These are phyloP conservation scores for Sceliomorpha sp. DNA, from an alignment of 2,888 invertebrate genomes.

Conservation along the genomic window DNA sequence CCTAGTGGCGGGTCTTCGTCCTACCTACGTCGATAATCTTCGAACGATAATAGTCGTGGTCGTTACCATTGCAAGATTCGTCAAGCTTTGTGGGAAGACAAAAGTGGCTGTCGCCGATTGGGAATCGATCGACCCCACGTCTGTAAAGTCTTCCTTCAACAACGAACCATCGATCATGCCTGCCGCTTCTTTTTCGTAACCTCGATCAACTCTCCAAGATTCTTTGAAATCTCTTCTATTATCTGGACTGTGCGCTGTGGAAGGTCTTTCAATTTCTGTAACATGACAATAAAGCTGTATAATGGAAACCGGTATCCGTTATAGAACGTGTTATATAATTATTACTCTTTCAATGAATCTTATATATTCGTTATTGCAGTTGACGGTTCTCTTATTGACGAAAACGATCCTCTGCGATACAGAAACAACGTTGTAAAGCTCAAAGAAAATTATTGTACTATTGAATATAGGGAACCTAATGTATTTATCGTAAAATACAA, in stretches of 20 bases:
- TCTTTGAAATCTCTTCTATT: slow-evolving; percentile 72
- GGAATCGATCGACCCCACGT: slow-evolving; percentile 69
- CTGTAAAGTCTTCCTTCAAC: slow-evolving; percentile 65
- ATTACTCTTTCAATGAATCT: slow-evolving; percentile 15
- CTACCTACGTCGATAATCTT: slow-evolving; percentile 65
- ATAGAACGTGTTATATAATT: slow-evolving; percentile 19
- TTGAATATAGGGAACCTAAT: too few species aligned
- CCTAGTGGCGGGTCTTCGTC: slow-evolving; percentile 45
- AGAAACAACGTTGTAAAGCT: too few species aligned
- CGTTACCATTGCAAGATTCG: slow-evolving; percentile 63
- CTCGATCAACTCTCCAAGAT: slow-evolving; percentile 68
- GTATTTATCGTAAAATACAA: too few species aligned
- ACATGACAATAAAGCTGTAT: slow-evolving; percentile 43
- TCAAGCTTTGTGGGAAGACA: slow-evolving; percentile 63
- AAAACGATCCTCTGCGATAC: too few species aligned
- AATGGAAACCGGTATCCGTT: slow-evolving; percentile 30
- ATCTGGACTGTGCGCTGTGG: slow-evolving; percentile 69
- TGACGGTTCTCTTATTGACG: too few species aligned
- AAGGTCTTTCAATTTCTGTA: slow-evolving; percentile 68
- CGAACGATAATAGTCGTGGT: slow-evolving; percentile 60
- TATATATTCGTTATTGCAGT: slow-evolving; percentile 15
- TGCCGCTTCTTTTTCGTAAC: slow-evolving; percentile 68
- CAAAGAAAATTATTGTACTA: too few species aligned
- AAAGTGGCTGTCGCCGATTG: slow-evolving; percentile 69
- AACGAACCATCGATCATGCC: slow-evolving; percentile 73